Evolutionary conservation across 92 coral and sea anemone genomes (phyloP).

Genomic region (Porites cylindrica): DNA sequence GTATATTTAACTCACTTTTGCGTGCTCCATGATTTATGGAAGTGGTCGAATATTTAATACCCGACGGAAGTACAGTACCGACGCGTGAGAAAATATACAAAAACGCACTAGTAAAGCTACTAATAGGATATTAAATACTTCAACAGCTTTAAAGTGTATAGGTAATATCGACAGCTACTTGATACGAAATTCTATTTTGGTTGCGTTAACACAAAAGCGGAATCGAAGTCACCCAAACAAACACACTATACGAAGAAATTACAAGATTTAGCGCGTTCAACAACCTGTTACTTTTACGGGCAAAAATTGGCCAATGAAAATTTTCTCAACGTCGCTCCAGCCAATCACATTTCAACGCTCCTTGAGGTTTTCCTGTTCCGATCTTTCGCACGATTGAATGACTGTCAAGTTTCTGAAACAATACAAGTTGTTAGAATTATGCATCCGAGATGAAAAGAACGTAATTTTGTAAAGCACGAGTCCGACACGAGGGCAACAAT

Average conservation of each 20-base stretch:
- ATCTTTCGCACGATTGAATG: neutral
- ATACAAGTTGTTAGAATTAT: conserved; percentile 5
- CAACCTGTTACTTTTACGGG: conserved; percentile 26
- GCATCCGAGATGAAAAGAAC: conserved; percentile 3
- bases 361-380: neutral
- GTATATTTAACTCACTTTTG: too few relatives aligned
- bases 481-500: conserved; percentile 32
- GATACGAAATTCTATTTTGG: conserved; percentile 8
- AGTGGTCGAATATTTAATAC: neutral
- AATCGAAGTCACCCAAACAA: neutral
- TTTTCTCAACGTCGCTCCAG: neutral
- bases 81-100: conserved; percentile 2
- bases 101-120: neutral
- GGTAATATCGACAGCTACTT: neutral
- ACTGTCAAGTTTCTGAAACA: conserved; percentile 13
- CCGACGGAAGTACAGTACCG: neutral
- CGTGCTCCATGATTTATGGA: neutral
- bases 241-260: neutral
- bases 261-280: neutral
- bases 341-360: neutral
- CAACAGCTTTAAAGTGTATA: neutral
- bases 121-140: neutral
- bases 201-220: neutral
- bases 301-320: too few relatives aligned
- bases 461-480: conserved; percentile 4